Conservation (phyloP, 2,888 invertebrate species). For the Coenonympha arcania region DNA sequence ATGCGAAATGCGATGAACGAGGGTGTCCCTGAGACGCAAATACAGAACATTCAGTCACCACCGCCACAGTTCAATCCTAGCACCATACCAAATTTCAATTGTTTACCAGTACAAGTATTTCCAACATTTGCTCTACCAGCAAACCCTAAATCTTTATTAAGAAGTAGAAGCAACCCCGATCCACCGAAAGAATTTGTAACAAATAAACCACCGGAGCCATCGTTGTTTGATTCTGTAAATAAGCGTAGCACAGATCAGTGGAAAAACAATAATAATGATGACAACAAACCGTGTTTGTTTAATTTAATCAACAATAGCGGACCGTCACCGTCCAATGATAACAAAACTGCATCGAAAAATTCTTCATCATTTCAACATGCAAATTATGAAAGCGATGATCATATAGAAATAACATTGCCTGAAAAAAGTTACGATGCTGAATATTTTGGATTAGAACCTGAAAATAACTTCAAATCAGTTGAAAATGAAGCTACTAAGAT, state of each 20-base stretch:
- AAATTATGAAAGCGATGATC: conserved; percentile 41
- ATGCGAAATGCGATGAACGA: conserved; percentile 75
- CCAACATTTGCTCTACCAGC: conserved; percentile 80
- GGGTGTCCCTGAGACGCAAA: conserved; percentile 79
- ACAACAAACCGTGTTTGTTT: conserved; percentile 27
- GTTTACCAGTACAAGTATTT: conserved; percentile 69
- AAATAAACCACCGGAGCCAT: conserved; percentile 26
- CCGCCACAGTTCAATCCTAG: conserved; percentile 65
- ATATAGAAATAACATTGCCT: conserved; percentile 36
- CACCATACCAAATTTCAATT: conserved; percentile 62
- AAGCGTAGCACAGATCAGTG: conserved; percentile 32
- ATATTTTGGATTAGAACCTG: conserved; percentile 38
- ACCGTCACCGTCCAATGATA: conserved; percentile 47
- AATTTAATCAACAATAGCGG: conserved; percentile 22
- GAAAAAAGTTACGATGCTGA: conserved; percentile 51
- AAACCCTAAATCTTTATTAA: conserved; percentile 76
- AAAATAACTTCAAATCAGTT: conserved; percentile 22
- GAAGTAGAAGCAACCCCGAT: conserved; percentile 58
- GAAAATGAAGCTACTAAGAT: conserved; percentile 5
- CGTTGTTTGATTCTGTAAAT: conserved; percentile 17
- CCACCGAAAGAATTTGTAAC: conserved; percentile 41
- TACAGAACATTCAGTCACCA: conserved; percentile 64
- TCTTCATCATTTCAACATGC: conserved; percentile 30
- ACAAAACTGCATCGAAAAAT: conserved; percentile 31
- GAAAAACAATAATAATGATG: conserved; percentile 38